Evolutionary conservation across 2,888 invertebrate genomes (phyloP).

Genomic region (Drosophila affinis): DNA sequence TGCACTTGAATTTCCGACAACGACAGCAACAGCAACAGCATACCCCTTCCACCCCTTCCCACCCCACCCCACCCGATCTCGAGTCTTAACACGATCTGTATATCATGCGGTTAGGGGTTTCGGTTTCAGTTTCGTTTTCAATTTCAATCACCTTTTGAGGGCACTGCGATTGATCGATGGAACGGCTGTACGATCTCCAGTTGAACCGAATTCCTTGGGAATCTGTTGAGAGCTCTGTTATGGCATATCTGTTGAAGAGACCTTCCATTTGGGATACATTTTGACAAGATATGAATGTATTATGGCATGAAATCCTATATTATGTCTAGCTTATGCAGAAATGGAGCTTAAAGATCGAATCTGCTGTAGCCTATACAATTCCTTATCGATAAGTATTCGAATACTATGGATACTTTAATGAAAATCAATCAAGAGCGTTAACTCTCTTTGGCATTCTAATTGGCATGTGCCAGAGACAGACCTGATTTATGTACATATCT

Average conservation of each 20-base stretch:
- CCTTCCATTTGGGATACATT: too few relatives aligned
- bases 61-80: constrained; percentile 6
- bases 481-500: neutral
- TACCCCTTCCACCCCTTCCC: too few relatives aligned
- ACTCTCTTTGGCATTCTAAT: neutral
- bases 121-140: constrained; percentile 27
- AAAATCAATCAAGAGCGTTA: neutral
- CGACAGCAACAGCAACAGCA: constrained; percentile 26
- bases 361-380: too few relatives aligned
- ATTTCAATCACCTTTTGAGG: constrained; percentile 32
- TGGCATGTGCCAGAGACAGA: neutral
- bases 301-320: too few relatives aligned
- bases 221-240: too few relatives aligned
- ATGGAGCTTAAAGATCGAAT: too few relatives aligned
- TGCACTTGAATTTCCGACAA: constrained; percentile 67
- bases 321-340: too few relatives aligned
- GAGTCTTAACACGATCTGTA: constrained; percentile 27
- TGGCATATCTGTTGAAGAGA: too few relatives aligned
- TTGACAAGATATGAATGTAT: too few relatives aligned
- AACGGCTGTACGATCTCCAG: constrained; percentile 6
- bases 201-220: neutral
- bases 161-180: constrained; percentile 22
- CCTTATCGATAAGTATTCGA: neutral
- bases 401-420: neutral
- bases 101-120: constrained; percentile 29